These are phyloP conservation scores for Sturnira hondurensis DNA, from an alignment of 2,113 vertebrate species.

Conservation along the genomic window DNA sequence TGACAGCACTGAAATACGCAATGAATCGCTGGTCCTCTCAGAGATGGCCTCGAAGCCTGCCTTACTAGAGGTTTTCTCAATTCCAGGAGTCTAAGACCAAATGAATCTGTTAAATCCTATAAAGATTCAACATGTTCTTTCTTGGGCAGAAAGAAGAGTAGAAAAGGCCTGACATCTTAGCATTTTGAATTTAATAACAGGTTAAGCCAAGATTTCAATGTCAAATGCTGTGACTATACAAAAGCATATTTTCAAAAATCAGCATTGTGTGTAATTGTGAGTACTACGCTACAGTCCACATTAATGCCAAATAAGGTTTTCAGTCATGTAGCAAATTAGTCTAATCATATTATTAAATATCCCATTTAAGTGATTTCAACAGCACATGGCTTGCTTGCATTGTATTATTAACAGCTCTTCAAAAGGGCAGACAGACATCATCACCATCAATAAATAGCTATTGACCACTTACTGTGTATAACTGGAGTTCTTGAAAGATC, in stretches of 20 bases:
- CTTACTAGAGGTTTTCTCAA: neutral
- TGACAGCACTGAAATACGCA: slow-evolving; percentile 44
- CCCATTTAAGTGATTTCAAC: slow-evolving; percentile 39
- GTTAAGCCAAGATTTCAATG: neutral
- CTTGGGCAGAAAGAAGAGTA: neutral
- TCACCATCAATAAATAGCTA: slow-evolving; percentile 59
- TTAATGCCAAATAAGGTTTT: slow-evolving; percentile 37
- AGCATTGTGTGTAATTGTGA: neutral
- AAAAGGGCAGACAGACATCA: slow-evolving; percentile 41
- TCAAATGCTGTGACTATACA: neutral
- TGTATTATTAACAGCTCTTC: slow-evolving; percentile 58
- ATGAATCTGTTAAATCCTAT: neutral
- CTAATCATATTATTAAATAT: slow-evolving; percentile 65
- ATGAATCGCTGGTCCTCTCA: slow-evolving; percentile 37
- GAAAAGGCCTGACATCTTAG: neutral
- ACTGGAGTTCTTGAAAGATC: slow-evolving; percentile 59
- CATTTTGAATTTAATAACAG: slow-evolving; percentile 28
- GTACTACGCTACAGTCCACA: neutral
- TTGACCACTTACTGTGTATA: slow-evolving; percentile 59
- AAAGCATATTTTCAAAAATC: neutral
- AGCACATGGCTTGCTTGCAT: slow-evolving; percentile 38
- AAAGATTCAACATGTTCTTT: neutral
- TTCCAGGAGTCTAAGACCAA: neutral
- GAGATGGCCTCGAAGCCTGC: neutral
- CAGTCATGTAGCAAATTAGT: slow-evolving; percentile 50